These are phyloP conservation scores for Albula glossodonta DNA, from an alignment of 2,113 vertebrate species.

Conservation along the genomic window DNA sequence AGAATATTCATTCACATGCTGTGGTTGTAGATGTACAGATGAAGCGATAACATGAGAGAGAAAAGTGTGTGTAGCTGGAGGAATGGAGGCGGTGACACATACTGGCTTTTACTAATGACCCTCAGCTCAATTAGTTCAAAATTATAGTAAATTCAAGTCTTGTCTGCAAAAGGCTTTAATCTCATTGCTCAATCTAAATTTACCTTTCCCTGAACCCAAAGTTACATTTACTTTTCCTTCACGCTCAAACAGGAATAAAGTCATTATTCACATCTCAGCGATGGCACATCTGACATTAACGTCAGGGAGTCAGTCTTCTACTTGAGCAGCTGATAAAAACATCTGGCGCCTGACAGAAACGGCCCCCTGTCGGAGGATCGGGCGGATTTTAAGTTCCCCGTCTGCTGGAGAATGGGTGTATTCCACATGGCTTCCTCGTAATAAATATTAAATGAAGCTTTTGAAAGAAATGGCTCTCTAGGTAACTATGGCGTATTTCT, in stretches of 20 bases:
- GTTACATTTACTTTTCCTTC: neutral
- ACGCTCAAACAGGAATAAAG: constrained; percentile 6
- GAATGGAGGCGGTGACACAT: too few relatives aligned
- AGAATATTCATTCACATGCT: too few relatives aligned
- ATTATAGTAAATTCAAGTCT: neutral
- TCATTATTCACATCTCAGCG: neutral
- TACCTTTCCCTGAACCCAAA: neutral
- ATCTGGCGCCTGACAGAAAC: neutral
- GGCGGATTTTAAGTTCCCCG: neutral
- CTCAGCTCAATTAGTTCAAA: neutral
- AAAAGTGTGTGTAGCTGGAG: too few relatives aligned
- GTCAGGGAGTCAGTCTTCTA: too few relatives aligned
- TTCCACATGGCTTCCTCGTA: neutral
- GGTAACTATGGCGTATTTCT: constrained; percentile 16
- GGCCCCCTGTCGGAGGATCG: neutral
- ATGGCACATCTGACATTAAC: too few relatives aligned
- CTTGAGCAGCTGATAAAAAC: too few relatives aligned
- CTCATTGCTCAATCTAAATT: neutral
- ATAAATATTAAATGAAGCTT: constrained; percentile 21
- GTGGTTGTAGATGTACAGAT: too few relatives aligned
- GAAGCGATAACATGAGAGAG: too few relatives aligned
- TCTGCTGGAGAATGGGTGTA: neutral
- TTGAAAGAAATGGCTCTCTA: constrained; percentile 16
- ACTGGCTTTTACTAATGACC: neutral
- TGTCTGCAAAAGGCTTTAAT: neutral